phyloP scores from a whole-genome alignment of 2,113 vertebrate species.

The Colinus virginianus region DNA sequence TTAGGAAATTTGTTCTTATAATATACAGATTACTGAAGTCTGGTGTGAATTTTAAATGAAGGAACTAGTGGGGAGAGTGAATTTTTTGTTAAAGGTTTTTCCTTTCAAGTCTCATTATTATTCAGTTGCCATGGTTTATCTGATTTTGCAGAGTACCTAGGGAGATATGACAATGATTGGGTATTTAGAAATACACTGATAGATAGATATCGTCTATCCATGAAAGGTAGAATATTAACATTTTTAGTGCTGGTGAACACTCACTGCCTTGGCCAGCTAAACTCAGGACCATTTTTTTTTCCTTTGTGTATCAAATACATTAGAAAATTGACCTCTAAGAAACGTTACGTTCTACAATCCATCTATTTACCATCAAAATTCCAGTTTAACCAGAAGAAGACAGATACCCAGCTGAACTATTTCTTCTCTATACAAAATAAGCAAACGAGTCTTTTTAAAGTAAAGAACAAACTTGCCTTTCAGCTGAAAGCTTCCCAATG shows the following conservation, averaged over 20 bases:
- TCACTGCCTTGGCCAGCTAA: not conserved
- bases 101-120: conserved; percentile 64
- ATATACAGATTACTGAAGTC: conserved; percentile 54
- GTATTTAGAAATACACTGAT: conserved; percentile 36
- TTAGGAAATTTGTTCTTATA: conserved; percentile 18
- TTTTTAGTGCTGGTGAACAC: not conserved
- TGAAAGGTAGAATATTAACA: conserved; percentile 29
- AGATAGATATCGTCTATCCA: not conserved
- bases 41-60: conserved; percentile 54
- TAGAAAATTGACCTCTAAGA: not conserved
- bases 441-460: not conserved
- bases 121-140: conserved; percentile 71
- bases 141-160: conserved; percentile 60
- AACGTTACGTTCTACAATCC: not conserved
- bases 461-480: not conserved
- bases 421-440: not conserved
- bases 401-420: not conserved
- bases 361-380: not conserved
- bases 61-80: conserved; percentile 28
- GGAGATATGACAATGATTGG: conserved; percentile 40
- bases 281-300: not conserved
- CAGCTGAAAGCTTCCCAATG: not conserved
- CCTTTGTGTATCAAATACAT: not conserved
- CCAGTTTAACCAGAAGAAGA: not conserved
- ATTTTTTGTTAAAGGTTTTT: conserved; percentile 68